Evolutionary conservation across 1,140 invertebrate species (phyloP), one percentile per base, ranked within the genome.

Genomic region (Olivierus martensii): DNA sequence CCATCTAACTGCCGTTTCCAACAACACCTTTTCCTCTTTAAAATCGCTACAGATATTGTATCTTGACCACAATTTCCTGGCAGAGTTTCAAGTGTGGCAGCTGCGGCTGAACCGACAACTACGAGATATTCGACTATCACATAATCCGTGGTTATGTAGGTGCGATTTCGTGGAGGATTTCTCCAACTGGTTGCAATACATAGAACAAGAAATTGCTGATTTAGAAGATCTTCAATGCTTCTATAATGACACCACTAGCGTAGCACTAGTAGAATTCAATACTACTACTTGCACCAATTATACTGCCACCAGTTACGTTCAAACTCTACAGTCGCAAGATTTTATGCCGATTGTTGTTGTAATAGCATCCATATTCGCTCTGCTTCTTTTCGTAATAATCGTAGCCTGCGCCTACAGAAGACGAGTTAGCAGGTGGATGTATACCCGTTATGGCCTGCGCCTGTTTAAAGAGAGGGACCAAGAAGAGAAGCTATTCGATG

Each of bases 111-210:
- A 73, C 49, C 58, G 74, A 7, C 75, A 79, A 46, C 69, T 93
- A 53, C 75, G 75, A 43, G 77, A 84, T 55, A 66, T 91, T 14
- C 79, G 79, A 1, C 70, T 94, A 6, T 81, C 80, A 0, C 77
- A 80, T 47, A 94, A 94, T 65, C 77, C 77, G 1, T 92, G 88
- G 87, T 84, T 82, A 17, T 93, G 89, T 65, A 82, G 85, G 47
- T 94, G 88, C 69, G 82, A 84, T 64, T 92, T 88, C 67, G 73
- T 91, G 42, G 84, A 89, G 66, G 82, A 87, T 53, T 73, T 91
- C 52, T 36, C 78, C 34, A 39, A 57, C 15, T 71, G 69, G 62
- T 50, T 70, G 77, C 21, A 60, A 7, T 60, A 87, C 61, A 85
- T 87, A 64, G 79, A 80, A 2, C 75, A 81, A 62, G 84, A 85